These are phyloP conservation scores for Volucella bombylans DNA, from an alignment of 2,888 invertebrate genomes.

Conservation along the genomic window DNA sequence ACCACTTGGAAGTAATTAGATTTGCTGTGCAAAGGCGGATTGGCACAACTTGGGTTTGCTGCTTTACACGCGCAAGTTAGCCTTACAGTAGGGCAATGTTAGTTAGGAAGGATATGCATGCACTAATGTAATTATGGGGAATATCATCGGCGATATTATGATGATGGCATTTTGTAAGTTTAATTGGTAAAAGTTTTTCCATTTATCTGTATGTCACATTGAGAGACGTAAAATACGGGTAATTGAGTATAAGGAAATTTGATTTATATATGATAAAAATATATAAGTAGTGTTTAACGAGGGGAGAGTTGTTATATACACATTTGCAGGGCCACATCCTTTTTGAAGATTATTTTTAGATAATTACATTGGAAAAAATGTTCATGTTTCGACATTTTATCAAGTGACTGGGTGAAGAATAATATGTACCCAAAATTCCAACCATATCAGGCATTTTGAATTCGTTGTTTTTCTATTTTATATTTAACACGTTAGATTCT, in stretches of 20 bases:
- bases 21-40: conserved; percentile 60
- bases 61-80: conserved; percentile 28
- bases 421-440: too few relatives aligned
- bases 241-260: conserved; percentile 49
- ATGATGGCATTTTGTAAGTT: conserved; percentile 70
- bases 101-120: conserved; percentile 56
- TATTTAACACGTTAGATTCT: too few relatives aligned
- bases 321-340: too few relatives aligned
- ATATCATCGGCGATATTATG: conserved; percentile 30
- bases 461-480: too few relatives aligned
- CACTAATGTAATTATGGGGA: conserved; percentile 63
- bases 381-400: too few relatives aligned
- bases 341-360: too few relatives aligned
- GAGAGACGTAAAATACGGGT: background rate
- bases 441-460: too few relatives aligned
- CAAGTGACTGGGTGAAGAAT: too few relatives aligned
- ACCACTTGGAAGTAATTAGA: conserved; percentile 73
- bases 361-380: too few relatives aligned
- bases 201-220: conserved; percentile 46
- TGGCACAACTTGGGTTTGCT: conserved; percentile 61
- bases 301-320: background rate
- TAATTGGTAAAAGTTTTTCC: conserved; percentile 72
- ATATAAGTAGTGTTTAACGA: background rate
- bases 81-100: background rate
- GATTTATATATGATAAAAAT: conserved; percentile 21